Conservation (phyloP, 2,797 vertebrate genomes). For the Pangasius sanitwongsei region DNA sequence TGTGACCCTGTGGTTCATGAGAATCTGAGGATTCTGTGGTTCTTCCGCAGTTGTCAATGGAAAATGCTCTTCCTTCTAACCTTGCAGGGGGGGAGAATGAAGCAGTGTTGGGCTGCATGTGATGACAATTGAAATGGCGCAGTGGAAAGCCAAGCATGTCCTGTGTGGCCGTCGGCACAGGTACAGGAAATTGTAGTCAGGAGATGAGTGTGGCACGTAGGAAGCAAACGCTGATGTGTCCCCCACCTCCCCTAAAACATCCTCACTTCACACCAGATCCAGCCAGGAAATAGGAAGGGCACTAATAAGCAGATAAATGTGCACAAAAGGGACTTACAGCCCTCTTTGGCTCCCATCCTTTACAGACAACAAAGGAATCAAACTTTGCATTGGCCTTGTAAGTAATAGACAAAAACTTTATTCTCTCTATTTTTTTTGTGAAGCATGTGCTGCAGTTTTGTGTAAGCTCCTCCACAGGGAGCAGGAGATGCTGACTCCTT, state of each 20-base stretch:
- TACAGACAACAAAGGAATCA: constrained; percentile 74
- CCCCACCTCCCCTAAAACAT: constrained; percentile 62
- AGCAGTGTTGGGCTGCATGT: constrained; percentile 62
- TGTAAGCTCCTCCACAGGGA: constrained; percentile 40
- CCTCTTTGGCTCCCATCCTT: constrained; percentile 63
- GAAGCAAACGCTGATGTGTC: constrained; percentile 76
- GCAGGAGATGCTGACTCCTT: constrained; percentile 67
- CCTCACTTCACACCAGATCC: constrained; percentile 69
- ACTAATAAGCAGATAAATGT: constrained; percentile 58
- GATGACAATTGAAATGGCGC: constrained; percentile 63
- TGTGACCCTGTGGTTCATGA: constrained; percentile 36
- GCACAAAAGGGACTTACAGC: constrained; percentile 63
- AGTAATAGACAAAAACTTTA: constrained; percentile 64
- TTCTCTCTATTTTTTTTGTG: constrained; percentile 30
- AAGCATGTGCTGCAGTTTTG: constrained; percentile 38
- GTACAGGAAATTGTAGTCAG: constrained; percentile 78
- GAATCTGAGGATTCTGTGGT: constrained; percentile 26
- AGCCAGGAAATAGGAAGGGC: constrained; percentile 77
- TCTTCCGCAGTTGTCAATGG: constrained; percentile 20
- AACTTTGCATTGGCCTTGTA: constrained; percentile 72
- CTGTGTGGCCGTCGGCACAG: constrained; percentile 72
- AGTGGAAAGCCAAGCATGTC: constrained; percentile 71
- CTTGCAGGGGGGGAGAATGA: constrained; percentile 55
- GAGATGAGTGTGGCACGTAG: constrained; percentile 68
- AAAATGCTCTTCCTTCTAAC: constrained; percentile 40